Conservation (phyloP, 2,888 invertebrate genomes). For the Caenorhabditis japonica region DNA sequence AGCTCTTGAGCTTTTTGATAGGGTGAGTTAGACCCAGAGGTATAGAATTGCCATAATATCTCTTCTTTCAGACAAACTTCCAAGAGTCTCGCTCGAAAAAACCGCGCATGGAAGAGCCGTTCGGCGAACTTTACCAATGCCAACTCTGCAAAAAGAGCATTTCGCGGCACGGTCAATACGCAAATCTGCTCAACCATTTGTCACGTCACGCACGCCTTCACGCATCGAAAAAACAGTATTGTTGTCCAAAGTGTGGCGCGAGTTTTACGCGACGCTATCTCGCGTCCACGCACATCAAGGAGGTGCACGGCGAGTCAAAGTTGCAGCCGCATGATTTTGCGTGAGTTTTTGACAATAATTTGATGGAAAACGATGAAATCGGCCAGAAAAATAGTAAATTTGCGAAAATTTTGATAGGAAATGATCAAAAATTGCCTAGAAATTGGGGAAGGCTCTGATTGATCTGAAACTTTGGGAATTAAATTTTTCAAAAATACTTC, state of each 20-base stretch:
- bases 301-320: conserved; percentile 30
- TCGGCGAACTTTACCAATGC: conserved; percentile 51
- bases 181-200: conserved; percentile 57
- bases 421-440: too few relatives aligned
- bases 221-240: conserved; percentile 59
- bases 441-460: too few relatives aligned
- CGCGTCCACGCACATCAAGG: conserved; percentile 51
- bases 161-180: conserved; percentile 53
- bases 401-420: too few relatives aligned
- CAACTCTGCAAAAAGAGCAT: conserved; percentile 55
- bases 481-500: too few relatives aligned
- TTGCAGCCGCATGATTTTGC: conserved; percentile 52
- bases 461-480: too few relatives aligned
- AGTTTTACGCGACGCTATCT: conserved; percentile 53
- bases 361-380: too few relatives aligned
- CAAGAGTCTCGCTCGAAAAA: conserved; percentile 34
- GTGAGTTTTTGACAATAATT: conserved; percentile 46
- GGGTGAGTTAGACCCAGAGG: neutral
- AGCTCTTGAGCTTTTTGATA: conserved; percentile 41
- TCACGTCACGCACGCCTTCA: conserved; percentile 58
- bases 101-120: conserved; percentile 37
- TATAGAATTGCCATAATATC: neutral
- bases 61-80: conserved; percentile 15
- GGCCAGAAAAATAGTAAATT: too few relatives aligned
- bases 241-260: conserved; percentile 53